phyloP scores from a whole-genome alignment of 2,888 invertebrate species.

The Eristalis arbustorum region DNA sequence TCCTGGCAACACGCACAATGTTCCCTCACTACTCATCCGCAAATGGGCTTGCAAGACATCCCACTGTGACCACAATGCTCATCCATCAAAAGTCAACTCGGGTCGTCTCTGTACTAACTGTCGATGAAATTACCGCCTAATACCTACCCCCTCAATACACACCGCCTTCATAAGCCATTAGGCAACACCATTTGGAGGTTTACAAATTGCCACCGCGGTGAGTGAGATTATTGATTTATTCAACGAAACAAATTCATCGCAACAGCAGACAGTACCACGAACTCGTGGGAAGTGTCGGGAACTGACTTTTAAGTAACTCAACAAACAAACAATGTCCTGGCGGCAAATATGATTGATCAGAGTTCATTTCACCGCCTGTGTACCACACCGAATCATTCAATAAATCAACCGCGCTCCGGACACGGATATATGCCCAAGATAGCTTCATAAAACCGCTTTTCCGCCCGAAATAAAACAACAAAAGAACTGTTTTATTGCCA shows the following conservation, averaged over 20 bases:
- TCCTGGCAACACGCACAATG: no score
- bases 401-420: constrained; percentile 26
- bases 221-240: neutral
- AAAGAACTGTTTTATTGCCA: neutral
- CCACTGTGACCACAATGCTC: neutral
- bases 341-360: constrained; percentile 45
- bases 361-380: constrained; percentile 20
- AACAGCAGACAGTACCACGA: neutral
- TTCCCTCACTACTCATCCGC: neutral
- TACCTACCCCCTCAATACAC: neutral
- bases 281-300: neutral
- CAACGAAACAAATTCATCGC: neutral
- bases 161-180: neutral
- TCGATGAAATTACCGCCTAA: neutral
- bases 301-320: neutral
- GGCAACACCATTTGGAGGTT: neutral
- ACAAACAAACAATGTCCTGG: neutral
- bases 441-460: constrained; percentile 3
- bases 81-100: neutral
- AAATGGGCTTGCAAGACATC: neutral
- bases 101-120: neutral
- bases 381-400: constrained; percentile 19
- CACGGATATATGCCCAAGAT: constrained; percentile 11
- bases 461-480: neutral
- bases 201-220: neutral